phyloP scores from a whole-genome alignment of 2,797 vertebrate species.

The Macroramphosus scolopax region DNA sequence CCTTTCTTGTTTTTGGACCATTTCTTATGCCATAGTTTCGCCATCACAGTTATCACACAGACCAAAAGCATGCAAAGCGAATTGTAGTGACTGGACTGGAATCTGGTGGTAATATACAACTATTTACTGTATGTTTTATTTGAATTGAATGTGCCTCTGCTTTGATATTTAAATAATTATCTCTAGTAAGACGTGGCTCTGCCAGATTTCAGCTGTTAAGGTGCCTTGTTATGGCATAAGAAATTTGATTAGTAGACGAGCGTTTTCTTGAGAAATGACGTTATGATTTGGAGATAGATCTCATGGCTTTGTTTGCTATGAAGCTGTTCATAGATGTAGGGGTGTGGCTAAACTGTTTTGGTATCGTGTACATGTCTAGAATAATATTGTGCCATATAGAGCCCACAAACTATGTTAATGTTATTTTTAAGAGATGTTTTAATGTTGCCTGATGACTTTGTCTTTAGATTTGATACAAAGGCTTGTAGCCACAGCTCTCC shows the following conservation, averaged over 20 bases:
- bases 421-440: constrained; percentile 82
- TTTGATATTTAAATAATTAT: constrained; percentile 77
- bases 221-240: constrained; percentile 79
- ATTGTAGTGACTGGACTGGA: constrained; percentile 75
- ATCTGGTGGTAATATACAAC: constrained; percentile 75
- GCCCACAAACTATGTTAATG: constrained; percentile 78
- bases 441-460: constrained; percentile 83
- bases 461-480: constrained; percentile 83
- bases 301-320: constrained; percentile 74
- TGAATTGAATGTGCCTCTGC: constrained; percentile 80
- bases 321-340: constrained; percentile 80
- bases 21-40: constrained; percentile 76
- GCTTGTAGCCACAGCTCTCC: constrained; percentile 82
- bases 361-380: constrained; percentile 81
- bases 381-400: constrained; percentile 83
- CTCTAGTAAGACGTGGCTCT: constrained; percentile 69
- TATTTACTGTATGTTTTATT: constrained; percentile 78
- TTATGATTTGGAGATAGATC: constrained; percentile 65
- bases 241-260: constrained; percentile 62
- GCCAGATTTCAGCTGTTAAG: constrained; percentile 75
- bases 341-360: constrained; percentile 81
- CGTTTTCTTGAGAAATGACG: constrained; percentile 56
- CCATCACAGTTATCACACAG: constrained; percentile 73
- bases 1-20: constrained; percentile 69
- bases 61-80: constrained; percentile 77